Conservation (phyloP, 2,888 invertebrate species). For the Archips crataeganus region DNA sequence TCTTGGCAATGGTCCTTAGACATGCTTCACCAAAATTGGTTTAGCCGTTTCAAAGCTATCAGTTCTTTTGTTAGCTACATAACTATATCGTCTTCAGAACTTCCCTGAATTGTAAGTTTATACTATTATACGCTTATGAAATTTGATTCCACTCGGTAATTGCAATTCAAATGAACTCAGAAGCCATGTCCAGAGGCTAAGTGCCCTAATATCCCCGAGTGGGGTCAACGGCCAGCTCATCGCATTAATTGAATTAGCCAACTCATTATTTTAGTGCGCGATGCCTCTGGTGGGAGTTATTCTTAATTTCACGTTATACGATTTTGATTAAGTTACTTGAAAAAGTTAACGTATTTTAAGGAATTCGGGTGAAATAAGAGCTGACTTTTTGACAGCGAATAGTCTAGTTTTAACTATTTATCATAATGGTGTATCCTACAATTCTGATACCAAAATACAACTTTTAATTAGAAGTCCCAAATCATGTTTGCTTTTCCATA, state of each 20-base stretch:
- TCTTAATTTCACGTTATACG: conserved; percentile 18
- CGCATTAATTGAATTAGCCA: conserved; percentile 38
- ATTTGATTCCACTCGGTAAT: not conserved
- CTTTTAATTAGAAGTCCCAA: too few relatives aligned
- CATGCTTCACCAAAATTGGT: too few relatives aligned
- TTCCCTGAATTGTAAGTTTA: too few relatives aligned
- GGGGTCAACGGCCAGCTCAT: conserved; percentile 35
- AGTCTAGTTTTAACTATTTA: too few relatives aligned
- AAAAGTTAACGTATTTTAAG: not conserved
- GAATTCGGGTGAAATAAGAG: not conserved
- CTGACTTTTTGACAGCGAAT: not conserved
- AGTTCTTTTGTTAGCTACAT: too few relatives aligned
- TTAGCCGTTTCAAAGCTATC: too few relatives aligned
- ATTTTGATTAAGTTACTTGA: not conserved
- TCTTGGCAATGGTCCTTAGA: too few relatives aligned
- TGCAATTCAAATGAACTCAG: conserved; percentile 11
- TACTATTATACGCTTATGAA: not conserved
- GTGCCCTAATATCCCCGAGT: conserved; percentile 35
- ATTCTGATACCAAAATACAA: too few relatives aligned
- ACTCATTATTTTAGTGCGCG: conserved; percentile 37
- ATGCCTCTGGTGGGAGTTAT: conserved; percentile 3
- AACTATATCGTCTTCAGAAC: too few relatives aligned
- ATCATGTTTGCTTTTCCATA: too few relatives aligned
- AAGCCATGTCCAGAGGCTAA: conserved; percentile 30
- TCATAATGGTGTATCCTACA: too few relatives aligned